Evolutionary conservation across 2,888 invertebrate genomes (phyloP), one percentile per base, ranked within the genome.

Genomic region (Drosophila nr. medialis): DNA sequence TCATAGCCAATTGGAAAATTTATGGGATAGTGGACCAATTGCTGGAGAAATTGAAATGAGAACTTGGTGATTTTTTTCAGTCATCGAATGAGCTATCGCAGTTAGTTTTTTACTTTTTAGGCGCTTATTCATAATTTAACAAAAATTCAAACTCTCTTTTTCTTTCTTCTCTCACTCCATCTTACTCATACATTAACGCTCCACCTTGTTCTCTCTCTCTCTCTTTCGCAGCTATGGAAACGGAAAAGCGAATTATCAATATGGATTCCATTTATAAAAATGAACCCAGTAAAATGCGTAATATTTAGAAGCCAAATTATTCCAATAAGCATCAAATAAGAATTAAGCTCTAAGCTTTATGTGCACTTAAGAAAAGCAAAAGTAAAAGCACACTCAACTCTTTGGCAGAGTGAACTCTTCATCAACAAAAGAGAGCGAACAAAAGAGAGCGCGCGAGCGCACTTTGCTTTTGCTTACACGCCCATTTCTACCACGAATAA

Each of bases 371-470:
- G 36, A 61, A 62, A 50, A 50, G 29, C 60, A 74, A 65, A 66
- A 63, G 54, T 60, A 69, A 73, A 77, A 58, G 51, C 63, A 63
- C 36, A 38, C 11, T 45, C 36, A 70, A 62, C 66, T 62, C 75
- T 77, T 71, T 63, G 11, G 24, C 51, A 60, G 10, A 40, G 38
- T 42, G 13, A 60, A 59, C 72, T 84, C 76, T 60, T 71, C 38
- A 4, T 24, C 2, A 51, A 56, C 53, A 13, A 56, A 76, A 77
- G 72, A 85, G 79, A 65, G 86, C 27, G 21, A 49, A 21, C 18
- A 13, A 5, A 86, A 78, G 83, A 84, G 84, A 84, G 83, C 69
- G 85, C 86, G 86, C 85, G 86, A 80, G 84, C 88, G 83, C 86
- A 88, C 72, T 79, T 75, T 72, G 75, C 56, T 56, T 54, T 75